Evolutionary conservation across 2,888 invertebrate species (phyloP).

Genomic region (Zaprionus lineosus): DNA sequence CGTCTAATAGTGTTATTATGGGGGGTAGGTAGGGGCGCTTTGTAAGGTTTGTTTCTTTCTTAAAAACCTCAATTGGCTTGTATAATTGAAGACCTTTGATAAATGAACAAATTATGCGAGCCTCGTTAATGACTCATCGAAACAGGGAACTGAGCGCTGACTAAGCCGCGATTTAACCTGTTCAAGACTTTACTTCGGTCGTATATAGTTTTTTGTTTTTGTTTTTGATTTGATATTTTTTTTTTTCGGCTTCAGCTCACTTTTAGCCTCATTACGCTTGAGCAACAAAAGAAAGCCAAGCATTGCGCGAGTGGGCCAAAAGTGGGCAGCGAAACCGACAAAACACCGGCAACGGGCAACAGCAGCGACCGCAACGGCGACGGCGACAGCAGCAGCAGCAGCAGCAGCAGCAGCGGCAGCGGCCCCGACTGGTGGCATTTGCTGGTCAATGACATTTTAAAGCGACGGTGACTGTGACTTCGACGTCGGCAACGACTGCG

Average conservation of each 20-base stretch:
- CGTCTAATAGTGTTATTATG: too few species aligned
- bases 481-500: slow-evolving; percentile 10
- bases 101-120: slow-evolving; percentile 37
- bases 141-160: slow-evolving; percentile 29
- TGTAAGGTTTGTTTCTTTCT: slow-evolving; percentile 13
- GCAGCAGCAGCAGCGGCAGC: slow-evolving; percentile 8
- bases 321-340: slow-evolving; percentile 63
- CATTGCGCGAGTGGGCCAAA: slow-evolving; percentile 73
- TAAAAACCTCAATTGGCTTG: slow-evolving; percentile 40
- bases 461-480: slow-evolving; percentile 39
- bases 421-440: slow-evolving; percentile 68
- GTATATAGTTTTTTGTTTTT: slow-evolving; percentile 33
- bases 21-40: too few species aligned
- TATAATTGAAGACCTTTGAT: slow-evolving; percentile 48
- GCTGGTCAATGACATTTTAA: slow-evolving; percentile 79
- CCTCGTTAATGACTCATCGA: slow-evolving; percentile 51
- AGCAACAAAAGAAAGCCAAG: slow-evolving; percentile 74
- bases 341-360: slow-evolving; percentile 45
- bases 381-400: slow-evolving; percentile 14
- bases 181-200: slow-evolving; percentile 14
- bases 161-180: slow-evolving; percentile 55
- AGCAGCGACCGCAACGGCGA: slow-evolving; percentile 8
- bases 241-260: slow-evolving; percentile 72
- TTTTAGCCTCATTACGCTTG: slow-evolving; percentile 78
- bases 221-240: slow-evolving; percentile 51